A percentile compares a stretch with the other conserved stretches of the same genome.
These are phyloP conservation scores for Diaphora mendica DNA, from an alignment of 2,888 invertebrate genomes.

Conservation along the genomic window DNA sequence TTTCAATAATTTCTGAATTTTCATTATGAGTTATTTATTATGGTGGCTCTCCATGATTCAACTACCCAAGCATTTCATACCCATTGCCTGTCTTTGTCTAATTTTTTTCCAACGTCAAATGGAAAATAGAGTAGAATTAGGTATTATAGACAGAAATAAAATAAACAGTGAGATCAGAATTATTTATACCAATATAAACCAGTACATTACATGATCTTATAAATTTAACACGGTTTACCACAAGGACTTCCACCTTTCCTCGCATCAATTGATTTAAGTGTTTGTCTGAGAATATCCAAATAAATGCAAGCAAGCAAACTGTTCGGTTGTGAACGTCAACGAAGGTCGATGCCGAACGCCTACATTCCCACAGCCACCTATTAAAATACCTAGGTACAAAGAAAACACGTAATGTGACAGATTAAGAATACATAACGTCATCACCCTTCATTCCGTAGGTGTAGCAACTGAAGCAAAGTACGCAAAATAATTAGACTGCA, in stretches of 20 bases:
- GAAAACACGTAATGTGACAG: neutral
- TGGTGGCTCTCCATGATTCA: too few relatives aligned
- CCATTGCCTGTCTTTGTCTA: neutral
- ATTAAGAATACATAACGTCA: neutral
- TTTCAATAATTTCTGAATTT: neutral
- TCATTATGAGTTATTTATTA: too few relatives aligned
- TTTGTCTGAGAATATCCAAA: slow-evolving; percentile 91
- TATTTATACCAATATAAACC: neutral
- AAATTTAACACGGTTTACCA: neutral
- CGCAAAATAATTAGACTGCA: too few relatives aligned
- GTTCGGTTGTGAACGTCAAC: slow-evolving; percentile 93
- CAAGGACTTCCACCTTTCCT: slow-evolving; percentile 2
- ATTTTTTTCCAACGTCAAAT: neutral
- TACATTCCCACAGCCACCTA: slow-evolving; percentile 93
- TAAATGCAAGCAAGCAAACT: slow-evolving; percentile 96
- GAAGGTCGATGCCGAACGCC: slow-evolving; percentile 96
- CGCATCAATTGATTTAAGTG: slow-evolving; percentile 83
- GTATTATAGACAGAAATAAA: neutral
- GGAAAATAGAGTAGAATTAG: neutral
- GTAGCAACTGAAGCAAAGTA: too few relatives aligned
- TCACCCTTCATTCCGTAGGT: too few relatives aligned
- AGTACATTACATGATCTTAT: neutral
- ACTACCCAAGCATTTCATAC: neutral
- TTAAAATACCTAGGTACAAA: slow-evolving; percentile 89
- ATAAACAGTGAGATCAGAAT: neutral